Evolutionary conservation across 2,888 invertebrate genomes (phyloP), one percentile per base, ranked within the genome.

Genomic region (Himalopsyche anomala): DNA sequence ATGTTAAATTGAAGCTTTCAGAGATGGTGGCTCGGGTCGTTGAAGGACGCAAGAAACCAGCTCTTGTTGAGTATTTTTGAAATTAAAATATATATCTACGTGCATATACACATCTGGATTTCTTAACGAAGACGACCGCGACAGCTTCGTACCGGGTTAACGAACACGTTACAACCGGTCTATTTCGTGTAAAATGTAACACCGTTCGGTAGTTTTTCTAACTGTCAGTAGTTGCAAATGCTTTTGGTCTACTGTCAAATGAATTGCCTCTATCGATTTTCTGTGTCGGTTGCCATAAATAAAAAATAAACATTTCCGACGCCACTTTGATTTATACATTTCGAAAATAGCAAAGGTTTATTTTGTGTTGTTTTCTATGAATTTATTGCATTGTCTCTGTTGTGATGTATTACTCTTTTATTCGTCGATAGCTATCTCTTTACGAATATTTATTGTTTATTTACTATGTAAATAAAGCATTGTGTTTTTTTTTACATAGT

Each of bases 161-260:
- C 4, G 51, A 4, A 15, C 3, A 51, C 5, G 12, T 15, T 51
- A 5, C 51, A 6, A 15, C 51, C 51, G 15, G 45, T 45, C 45
- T 51, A 51, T 15, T 51, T 4, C 5, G 8, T 51, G 8, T 51
- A 15, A 51, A 45, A 45, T 11, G 9, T 45, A 42, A 6, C 51
- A 51, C 51, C 15, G 51, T 51, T 51, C 51, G 4, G 15, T 15
- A 51, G 12, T 51, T 51, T 51, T 36, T 74, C n/a, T 12, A 38
- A 15, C 74, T 15, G 74, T 74, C 74, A 74, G 74, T 38, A 74
- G 74, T 74, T 74, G 74, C 74, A 74, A 74, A 74, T 74, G 74
- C 74, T 74, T 74, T 74, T 74, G 74, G 74, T 74, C 74, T 74
- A 74, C 74, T 74, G 74, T 74, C 74, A 74, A 74, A 74, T 74